Evolutionary conservation across 53 echinoderm and acorn worm species (phyloP).

Genomic region (Antedon mediterranea): DNA sequence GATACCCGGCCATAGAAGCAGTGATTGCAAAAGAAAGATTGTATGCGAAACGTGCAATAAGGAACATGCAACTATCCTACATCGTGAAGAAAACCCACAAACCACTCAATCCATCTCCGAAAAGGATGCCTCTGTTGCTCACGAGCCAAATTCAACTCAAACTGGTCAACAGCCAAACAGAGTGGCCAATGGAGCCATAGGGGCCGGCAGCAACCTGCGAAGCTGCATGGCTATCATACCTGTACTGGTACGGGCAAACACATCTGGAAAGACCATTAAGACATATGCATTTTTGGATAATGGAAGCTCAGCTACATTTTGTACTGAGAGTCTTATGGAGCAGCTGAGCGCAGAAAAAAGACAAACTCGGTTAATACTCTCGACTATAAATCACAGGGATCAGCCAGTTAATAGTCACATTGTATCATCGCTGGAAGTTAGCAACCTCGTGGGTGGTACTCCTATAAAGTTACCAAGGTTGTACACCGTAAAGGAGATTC

Average conservation of each 20-base stretch:
- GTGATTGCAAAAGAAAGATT: background rate
- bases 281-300: slow-evolving; percentile 48
- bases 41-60: background rate
- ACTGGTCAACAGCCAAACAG: background rate
- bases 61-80: background rate
- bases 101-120: background rate
- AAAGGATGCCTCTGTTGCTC: too few relatives aligned
- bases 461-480: slow-evolving; percentile 15
- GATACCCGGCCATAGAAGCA: background rate
- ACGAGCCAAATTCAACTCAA: background rate
- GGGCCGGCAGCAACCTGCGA: too few relatives aligned
- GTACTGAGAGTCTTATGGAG: slow-evolving; percentile 13
- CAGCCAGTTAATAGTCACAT: slow-evolving; percentile 5
- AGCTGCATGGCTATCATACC: background rate
- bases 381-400: slow-evolving; percentile 17
- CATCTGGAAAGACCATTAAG: slow-evolving; percentile 11
- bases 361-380: background rate
- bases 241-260: slow-evolving; percentile 15
- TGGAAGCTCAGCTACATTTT: slow-evolving; percentile 35
- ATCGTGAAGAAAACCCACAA: too few relatives aligned
- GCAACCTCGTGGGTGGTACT: slow-evolving; percentile 4
- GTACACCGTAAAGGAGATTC: slow-evolving; percentile 9
- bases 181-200: too few relatives aligned
- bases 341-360: slow-evolving; percentile 16
- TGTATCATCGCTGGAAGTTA: slow-evolving; percentile 8